Percentiles rank a stretch among this genome's conserved stretches.
Evolutionary conservation across 2,113 vertebrate species (phyloP).

Genomic region (Neoarius graeffei): DNA sequence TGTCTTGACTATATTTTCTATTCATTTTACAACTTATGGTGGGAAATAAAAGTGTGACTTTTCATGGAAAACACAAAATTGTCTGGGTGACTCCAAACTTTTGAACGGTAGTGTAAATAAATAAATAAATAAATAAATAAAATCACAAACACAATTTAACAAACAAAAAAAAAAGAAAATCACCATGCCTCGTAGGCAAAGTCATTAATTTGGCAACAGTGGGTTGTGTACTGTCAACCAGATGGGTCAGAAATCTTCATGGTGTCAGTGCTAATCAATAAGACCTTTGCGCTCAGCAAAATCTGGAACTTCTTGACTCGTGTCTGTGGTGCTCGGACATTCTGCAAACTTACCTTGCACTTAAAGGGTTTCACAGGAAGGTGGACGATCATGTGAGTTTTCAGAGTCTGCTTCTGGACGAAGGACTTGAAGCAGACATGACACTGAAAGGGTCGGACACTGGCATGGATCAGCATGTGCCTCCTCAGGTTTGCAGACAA

Average conservation of each 20-base stretch:
- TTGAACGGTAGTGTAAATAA: too few species aligned
- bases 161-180: neutral
- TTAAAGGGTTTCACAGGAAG: slow-evolving; percentile 98
- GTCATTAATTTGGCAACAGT: neutral
- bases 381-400: slow-evolving; percentile 99
- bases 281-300: neutral
- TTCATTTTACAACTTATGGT: too few species aligned
- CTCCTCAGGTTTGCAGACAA: slow-evolving; percentile 98
- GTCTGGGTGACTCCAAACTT: too few species aligned
- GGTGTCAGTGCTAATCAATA: neutral
- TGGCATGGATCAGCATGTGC: slow-evolving; percentile 99
- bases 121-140: neutral
- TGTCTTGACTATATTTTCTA: too few species aligned
- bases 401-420: slow-evolving; percentile 98
- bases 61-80: too few species aligned
- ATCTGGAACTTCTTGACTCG: neutral
- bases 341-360: slow-evolving; percentile 84
- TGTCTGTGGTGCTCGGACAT: neutral
- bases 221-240: neutral
- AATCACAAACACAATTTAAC: neutral
- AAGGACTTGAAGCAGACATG: slow-evolving; percentile 99
- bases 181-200: neutral
- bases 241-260: neutral
- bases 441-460: slow-evolving; percentile 95
- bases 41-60: too few species aligned